Base-by-base conservation (phyloP, 92 coral and sea anemone species). In the Desmophyllum pertusum region DNA sequence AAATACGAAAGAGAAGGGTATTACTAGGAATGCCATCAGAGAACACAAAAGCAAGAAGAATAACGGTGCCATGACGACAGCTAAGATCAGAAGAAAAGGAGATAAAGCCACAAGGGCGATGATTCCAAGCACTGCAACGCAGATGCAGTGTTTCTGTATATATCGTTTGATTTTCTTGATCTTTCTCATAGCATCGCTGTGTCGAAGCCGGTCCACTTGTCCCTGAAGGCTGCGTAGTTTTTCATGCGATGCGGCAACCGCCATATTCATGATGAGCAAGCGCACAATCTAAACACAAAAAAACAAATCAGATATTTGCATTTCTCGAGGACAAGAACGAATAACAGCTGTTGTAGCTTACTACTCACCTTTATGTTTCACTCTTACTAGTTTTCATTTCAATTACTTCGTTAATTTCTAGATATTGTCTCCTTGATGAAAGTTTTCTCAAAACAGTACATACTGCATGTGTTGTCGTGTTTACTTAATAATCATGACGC, bases 141-240 rank as follows among this genome's bases (percentile, higher is more conserved):
- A 51, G 5, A 80, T 33, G 59, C 66, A 51, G 31, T 80, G 76
- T 43, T 48, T 48, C 35, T 80, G 84, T 37, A 70, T 10, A 37
- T 13, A 67, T 48, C 18, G 42, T 10, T 48, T 38, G 62, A 48
- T 36, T 23, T 73, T 48, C 36, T 23, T 37, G 51, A 80, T 38
- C 64, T 51, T 80, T 35, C 76, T 52, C 23, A 61, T 19, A 31
- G 13, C 39, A 37, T 46, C 33, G 19, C 40, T 38, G 45, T 52
- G 51, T 14, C 50, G 84, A 80, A 68, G 84, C 51, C 75, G 0
- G 36, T 67, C 30, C 36, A 48, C 66, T 69, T 21, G 40, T 68
- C 36, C 66, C 33, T 50, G 43, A 7, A 69, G 31, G 67, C 17
- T 31, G 40, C 48, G 77, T 9, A 73, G 45, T 48, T 41, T 50